phyloP scores from a whole-genome alignment of 2,888 invertebrate species.

The Epirrhoe tristata region DNA sequence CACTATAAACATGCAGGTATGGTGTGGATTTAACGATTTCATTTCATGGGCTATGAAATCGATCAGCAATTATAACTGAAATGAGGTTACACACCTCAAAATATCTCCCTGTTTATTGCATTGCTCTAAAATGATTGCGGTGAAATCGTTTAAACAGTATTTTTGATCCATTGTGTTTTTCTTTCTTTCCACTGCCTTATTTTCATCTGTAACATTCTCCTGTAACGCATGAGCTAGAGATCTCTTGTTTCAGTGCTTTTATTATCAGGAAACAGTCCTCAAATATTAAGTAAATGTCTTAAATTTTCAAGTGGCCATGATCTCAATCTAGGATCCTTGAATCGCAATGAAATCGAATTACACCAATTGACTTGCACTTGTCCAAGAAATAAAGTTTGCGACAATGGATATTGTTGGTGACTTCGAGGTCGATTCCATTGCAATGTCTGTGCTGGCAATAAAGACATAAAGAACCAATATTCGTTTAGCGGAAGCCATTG shows the following conservation, averaged over 20 bases:
- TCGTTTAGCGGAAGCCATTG: slow-evolving; percentile 47
- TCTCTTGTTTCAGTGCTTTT: too few relatives aligned
- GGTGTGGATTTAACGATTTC: slow-evolving; percentile 43
- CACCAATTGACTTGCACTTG: slow-evolving; percentile 49
- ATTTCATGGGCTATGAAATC: slow-evolving; percentile 63
- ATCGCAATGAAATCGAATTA: slow-evolving; percentile 42
- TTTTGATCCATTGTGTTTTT: neutral
- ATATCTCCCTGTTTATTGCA: slow-evolving; percentile 3
- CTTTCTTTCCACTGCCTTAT: neutral
- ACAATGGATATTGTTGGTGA: slow-evolving; percentile 41
- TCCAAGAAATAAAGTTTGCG: slow-evolving; percentile 40
- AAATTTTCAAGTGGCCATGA: slow-evolving; percentile 18
- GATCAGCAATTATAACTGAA: slow-evolving; percentile 64
- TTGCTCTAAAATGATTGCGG: neutral
- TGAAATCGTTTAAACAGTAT: neutral
- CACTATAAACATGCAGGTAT: slow-evolving; percentile 36
- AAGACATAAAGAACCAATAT: slow-evolving; percentile 56
- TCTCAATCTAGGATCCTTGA: slow-evolving; percentile 39
- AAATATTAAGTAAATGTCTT: slow-evolving; percentile 4
- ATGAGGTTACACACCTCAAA: slow-evolving; percentile 53
- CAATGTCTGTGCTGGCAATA: slow-evolving; percentile 46
- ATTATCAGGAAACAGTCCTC: slow-evolving; percentile 3
- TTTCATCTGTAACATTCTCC: neutral
- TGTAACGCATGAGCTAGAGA: neutral
- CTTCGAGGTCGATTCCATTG: slow-evolving; percentile 52